Percentiles rank a stretch among this genome's conserved stretches.
These are phyloP conservation scores for Idaea aversata DNA, from an alignment of 2,888 invertebrate genomes.

Conservation along the genomic window DNA sequence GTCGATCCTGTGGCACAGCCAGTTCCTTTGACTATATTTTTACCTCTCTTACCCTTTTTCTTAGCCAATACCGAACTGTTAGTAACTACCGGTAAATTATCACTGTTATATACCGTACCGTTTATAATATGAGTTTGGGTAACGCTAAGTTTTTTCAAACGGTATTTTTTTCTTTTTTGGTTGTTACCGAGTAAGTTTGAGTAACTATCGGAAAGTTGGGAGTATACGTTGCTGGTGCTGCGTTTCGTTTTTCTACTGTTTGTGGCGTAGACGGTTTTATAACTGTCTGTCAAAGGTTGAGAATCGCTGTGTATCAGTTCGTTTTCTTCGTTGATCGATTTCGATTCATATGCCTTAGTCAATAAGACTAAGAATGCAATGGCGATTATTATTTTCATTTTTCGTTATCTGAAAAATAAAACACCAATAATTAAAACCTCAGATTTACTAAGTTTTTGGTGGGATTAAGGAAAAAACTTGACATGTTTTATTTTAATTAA, in stretches of 20 bases:
- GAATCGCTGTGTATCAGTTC: background rate
- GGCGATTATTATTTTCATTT: background rate
- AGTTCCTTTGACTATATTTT: background rate
- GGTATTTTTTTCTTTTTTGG: background rate
- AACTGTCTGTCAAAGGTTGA: background rate
- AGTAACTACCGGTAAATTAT: background rate
- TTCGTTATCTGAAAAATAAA: background rate
- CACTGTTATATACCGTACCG: conserved; percentile 3
- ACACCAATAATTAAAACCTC: too few relatives aligned
- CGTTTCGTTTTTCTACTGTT: background rate
- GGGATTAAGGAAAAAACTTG: too few relatives aligned
- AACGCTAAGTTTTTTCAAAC: background rate
- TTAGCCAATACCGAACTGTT: background rate
- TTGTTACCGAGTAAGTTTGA: background rate
- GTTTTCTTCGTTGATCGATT: background rate
- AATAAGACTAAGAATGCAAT: background rate
- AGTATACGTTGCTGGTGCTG: background rate
- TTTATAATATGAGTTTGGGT: background rate
- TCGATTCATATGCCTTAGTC: background rate
- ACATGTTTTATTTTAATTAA: too few relatives aligned
- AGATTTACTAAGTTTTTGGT: too few relatives aligned
- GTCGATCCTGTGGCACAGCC: background rate
- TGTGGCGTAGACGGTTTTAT: background rate
- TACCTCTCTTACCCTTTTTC: background rate
- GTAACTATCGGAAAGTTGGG: background rate